Base-by-base conservation (phyloP, 2,888 invertebrate genomes). In the Andrena bicolor region DNA sequence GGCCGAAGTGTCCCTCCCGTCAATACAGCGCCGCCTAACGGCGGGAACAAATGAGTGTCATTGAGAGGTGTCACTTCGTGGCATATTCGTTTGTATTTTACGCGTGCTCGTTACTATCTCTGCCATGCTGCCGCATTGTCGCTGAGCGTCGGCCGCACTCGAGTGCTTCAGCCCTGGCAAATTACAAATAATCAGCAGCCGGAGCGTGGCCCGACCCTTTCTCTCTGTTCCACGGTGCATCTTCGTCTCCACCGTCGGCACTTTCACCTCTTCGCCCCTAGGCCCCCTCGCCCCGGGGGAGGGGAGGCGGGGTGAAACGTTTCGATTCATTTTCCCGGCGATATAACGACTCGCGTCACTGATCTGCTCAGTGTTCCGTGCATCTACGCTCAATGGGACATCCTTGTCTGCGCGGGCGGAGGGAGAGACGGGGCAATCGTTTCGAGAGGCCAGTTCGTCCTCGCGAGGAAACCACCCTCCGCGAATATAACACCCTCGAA, bases 51-150 rank as follows among this genome's bases (percentile, higher is more conserved):
- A 86, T 83, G 90, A 92, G 89, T 81, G 92, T 91, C 93, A 93
- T 94, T 93, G 93, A 93, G 92, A 94, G 94, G 94, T 94, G 94
- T 94, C 93, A 94, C 93, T 93, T 93, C 93, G 94, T 94, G 93
- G 92, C 89, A 94, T 93, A 93, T 93, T 93, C 93, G 93, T 93
- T 93, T 93, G 92, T 92, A 91, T 93, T 93, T 92, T 90, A 88
- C 88, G 84, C 84, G 83, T 84, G 82, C 90, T 89, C 90, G 89
- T 90, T 89, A 90, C 89, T 88, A 85, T 88, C 88, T 88, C 88
- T 76, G 84, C 84, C 78, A 71, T 76, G 82, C 70, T 75, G 49
- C 73, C 77, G 83, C 87, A 91, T 91, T 91, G 91, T 91, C 84
- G 85, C 84, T 85, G 91, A 86, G 88, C 90, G 90, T 87, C 90